phyloP scores from a whole-genome alignment of 2,888 invertebrate species.

The Dione juno region DNA sequence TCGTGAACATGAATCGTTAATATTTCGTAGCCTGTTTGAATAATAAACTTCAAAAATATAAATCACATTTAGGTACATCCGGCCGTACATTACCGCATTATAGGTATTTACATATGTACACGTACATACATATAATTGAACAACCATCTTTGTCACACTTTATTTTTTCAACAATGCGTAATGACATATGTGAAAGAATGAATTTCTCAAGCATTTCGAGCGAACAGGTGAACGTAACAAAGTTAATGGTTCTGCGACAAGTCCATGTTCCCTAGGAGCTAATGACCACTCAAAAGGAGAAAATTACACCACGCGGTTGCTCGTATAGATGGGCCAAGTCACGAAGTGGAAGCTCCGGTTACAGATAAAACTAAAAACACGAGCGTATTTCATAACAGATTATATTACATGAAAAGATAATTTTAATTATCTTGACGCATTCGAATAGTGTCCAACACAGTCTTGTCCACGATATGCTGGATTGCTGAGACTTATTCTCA shows the following conservation, averaged over 20 bases:
- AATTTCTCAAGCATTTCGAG: slow-evolving; percentile 36
- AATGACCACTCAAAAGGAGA: slow-evolving; percentile 79
- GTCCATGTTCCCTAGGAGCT: slow-evolving; percentile 72
- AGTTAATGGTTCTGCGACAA: slow-evolving; percentile 73
- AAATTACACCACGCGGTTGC: slow-evolving; percentile 70
- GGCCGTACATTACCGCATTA: background rate
- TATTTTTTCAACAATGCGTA: slow-evolving; percentile 27
- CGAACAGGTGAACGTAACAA: slow-evolving; percentile 58
- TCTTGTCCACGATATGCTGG: background rate
- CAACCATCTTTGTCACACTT: background rate
- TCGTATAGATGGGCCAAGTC: slow-evolving; percentile 71
- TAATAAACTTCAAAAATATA: background rate
- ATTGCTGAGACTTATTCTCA: background rate
- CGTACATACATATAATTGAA: background rate
- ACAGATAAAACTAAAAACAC: slow-evolving; percentile 53
- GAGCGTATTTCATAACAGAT: slow-evolving; percentile 47
- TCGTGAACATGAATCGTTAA: too few species aligned
- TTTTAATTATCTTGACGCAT: slow-evolving; percentile 26
- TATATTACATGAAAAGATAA: slow-evolving; percentile 38
- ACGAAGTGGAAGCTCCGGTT: slow-evolving; percentile 65
- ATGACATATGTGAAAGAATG: slow-evolving; percentile 37
- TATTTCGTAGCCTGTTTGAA: too few species aligned
- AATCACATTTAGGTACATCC: background rate
- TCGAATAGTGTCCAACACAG: background rate
- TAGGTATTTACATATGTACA: background rate